Conservation (phyloP, 2,797 vertebrate genomes). For the Lepilemur ruficaudatus region DNA sequence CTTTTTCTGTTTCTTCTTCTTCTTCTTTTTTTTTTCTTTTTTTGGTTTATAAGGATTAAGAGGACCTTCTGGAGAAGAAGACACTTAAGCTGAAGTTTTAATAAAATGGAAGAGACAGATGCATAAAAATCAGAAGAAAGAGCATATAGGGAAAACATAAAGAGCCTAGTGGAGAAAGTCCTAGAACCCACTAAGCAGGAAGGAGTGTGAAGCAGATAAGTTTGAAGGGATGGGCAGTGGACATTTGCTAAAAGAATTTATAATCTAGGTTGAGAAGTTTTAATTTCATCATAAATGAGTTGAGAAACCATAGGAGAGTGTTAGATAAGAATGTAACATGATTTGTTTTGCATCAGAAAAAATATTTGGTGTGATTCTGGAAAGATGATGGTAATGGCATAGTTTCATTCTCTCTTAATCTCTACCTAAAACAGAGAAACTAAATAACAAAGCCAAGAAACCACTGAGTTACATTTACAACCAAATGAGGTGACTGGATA, state of each 20-base stretch:
- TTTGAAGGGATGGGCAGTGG: neutral
- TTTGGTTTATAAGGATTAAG: neutral
- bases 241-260: neutral
- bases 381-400: neutral
- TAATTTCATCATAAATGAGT: conserved; percentile 7
- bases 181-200: neutral
- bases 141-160: neutral
- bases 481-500: neutral
- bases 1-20: no score
- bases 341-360: neutral
- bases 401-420: neutral
- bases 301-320: neutral
- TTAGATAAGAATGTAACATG: neutral
- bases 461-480: neutral
- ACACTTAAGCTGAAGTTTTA: neutral
- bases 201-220: neutral
- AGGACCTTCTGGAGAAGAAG: neutral
- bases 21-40: no score
- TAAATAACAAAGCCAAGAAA: neutral
- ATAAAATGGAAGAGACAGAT: neutral
- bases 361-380: neutral
- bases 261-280: neutral
- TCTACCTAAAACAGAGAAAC: neutral
- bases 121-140: neutral
- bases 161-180: neutral